Evolutionary conservation across 2,888 invertebrate genomes (phyloP).

Genomic region (Antitype chi): DNA sequence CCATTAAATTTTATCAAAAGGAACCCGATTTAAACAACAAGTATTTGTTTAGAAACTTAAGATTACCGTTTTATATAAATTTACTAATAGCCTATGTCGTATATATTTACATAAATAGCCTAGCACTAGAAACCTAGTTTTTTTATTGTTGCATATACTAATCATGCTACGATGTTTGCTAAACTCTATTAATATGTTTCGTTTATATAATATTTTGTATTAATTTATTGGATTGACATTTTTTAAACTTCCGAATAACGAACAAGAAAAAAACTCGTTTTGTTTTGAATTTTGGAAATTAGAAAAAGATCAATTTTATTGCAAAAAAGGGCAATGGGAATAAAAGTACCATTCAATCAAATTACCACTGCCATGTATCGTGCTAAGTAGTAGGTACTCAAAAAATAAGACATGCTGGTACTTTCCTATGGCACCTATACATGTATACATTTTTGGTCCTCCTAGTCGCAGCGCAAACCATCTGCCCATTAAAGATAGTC

Average conservation of each 20-base stretch:
- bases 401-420: background rate
- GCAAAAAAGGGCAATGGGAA: background rate
- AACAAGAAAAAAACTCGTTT: background rate
- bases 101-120: background rate
- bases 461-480: background rate
- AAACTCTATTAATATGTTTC: background rate
- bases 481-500: conserved; percentile 7
- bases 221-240: conserved; percentile 1
- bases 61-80: background rate
- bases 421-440: background rate
- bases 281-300: background rate
- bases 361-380: background rate
- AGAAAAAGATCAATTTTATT: background rate
- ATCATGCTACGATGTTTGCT: background rate
- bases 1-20: background rate
- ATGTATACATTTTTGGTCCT: background rate
- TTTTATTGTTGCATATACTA: background rate
- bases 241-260: background rate
- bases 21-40: background rate
- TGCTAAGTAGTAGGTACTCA: background rate
- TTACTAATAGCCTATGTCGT: background rate
- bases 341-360: background rate
- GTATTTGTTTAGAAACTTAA: background rate
- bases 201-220: conserved; percentile 7
- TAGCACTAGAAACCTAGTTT: background rate